These are phyloP conservation scores for Anomalospiza imberbis DNA, from an alignment of 2,797 vertebrate genomes.

Conservation along the genomic window DNA sequence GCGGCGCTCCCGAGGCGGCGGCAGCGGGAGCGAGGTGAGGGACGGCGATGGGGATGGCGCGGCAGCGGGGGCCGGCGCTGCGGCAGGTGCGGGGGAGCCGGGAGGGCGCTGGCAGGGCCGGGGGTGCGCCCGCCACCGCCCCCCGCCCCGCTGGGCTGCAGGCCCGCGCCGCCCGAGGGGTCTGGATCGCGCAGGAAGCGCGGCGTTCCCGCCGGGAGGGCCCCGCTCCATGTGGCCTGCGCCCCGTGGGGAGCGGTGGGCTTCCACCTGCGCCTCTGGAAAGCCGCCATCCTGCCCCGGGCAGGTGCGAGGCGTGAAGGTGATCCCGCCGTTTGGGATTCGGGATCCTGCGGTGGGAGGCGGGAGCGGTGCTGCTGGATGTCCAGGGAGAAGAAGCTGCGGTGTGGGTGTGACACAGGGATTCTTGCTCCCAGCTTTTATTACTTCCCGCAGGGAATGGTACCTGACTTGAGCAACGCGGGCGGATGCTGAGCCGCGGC, in stretches of 20 bases:
- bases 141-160: neutral
- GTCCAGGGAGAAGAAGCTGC: neutral
- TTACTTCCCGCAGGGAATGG: neutral
- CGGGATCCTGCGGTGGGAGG: neutral
- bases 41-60: neutral
- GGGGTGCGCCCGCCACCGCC: neutral
- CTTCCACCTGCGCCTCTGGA: neutral
- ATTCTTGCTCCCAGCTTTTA: neutral
- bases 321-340: neutral
- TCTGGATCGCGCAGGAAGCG: neutral
- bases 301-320: neutral
- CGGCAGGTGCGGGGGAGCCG: neutral
- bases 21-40: neutral
- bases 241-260: neutral
- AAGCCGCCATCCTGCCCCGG: neutral
- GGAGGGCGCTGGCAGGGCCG: neutral
- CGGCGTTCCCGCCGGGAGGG: neutral
- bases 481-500: neutral
- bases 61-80: neutral
- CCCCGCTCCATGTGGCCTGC: neutral
- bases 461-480: neutral
- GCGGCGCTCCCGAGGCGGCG: slow-evolving; percentile 8
- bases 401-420: slow-evolving; percentile 10
- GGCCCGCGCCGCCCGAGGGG: neutral
- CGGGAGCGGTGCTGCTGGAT: neutral